These are phyloP conservation scores for Pogonomyrmex barbatus DNA, from an alignment of 1,140 invertebrate species.

Conservation along the genomic window DNA sequence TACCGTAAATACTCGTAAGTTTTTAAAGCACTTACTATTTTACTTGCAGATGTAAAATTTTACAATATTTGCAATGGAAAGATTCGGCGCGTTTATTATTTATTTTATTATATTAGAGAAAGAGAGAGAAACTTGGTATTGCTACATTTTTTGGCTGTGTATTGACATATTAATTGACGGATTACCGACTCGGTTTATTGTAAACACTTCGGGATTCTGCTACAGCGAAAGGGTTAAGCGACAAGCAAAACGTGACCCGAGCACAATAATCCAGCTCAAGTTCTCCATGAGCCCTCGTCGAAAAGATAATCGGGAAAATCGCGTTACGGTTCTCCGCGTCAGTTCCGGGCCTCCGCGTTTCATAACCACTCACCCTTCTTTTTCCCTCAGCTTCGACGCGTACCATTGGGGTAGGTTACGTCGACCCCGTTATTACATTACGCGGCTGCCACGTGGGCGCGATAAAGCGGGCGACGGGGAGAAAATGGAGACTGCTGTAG, in stretches of 20 bases:
- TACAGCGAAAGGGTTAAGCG: constrained; percentile 31
- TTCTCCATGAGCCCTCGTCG: constrained; percentile 23
- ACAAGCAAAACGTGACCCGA: constrained; percentile 33
- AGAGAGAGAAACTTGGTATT: background rate
- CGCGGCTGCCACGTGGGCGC: constrained; percentile 57
- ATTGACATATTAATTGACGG: constrained; percentile 30
- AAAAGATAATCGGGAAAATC: constrained; percentile 61
- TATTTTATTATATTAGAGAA: background rate
- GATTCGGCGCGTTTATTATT: background rate
- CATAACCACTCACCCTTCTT: constrained; percentile 38
- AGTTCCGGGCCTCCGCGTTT: constrained; percentile 29
- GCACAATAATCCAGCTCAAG: constrained; percentile 44
- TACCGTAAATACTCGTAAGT: background rate
- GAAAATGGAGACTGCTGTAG: constrained; percentile 46
- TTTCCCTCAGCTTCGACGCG: constrained; percentile 13
- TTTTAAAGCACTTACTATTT: background rate
- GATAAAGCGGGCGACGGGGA: constrained; percentile 47
- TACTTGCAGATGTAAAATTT: background rate
- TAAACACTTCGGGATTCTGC: background rate
- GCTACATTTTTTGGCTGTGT: background rate
- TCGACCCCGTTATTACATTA: constrained; percentile 76
- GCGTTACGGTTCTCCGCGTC: constrained; percentile 24
- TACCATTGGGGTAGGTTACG: constrained; percentile 72
- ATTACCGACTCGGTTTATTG: background rate
- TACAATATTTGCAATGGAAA: background rate